Evolutionary conservation across 2,113 vertebrate genomes (phyloP).

Genomic region (Cyprinodon variegatus): DNA sequence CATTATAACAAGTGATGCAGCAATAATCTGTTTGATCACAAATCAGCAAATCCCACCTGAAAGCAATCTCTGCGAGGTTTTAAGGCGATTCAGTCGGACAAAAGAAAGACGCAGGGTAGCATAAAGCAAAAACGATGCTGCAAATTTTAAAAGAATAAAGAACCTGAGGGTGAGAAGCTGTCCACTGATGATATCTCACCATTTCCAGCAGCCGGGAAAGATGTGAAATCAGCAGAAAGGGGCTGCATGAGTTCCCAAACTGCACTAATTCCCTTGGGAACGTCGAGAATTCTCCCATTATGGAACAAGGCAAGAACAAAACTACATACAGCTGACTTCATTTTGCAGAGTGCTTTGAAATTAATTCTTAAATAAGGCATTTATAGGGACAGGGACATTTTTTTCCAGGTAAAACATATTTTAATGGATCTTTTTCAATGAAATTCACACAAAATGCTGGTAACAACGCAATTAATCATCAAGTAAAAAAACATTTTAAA

Average conservation of each 20-base stretch:
- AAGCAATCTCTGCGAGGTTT: slow-evolving; percentile 33
- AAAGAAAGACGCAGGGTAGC: slow-evolving; percentile 10
- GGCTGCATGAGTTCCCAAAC: slow-evolving; percentile 20
- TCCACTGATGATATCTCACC: slow-evolving; percentile 32
- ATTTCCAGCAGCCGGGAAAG: slow-evolving; percentile 7
- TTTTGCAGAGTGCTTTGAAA: slow-evolving; percentile 37
- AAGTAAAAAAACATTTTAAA: background rate
- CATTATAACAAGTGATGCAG: slow-evolving; percentile 41
- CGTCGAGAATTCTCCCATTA: slow-evolving; percentile 29
- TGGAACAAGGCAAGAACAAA: slow-evolving; percentile 25
- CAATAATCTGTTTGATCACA: slow-evolving; percentile 58
- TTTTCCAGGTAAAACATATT: background rate
- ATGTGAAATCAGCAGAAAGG: slow-evolving; percentile 17
- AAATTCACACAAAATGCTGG: background rate
- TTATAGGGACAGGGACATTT: background rate
- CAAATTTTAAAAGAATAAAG: slow-evolving; percentile 26
- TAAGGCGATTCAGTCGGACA: slow-evolving; percentile 18
- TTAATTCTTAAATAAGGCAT: slow-evolving; percentile 15
- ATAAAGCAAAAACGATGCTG: slow-evolving; percentile 5
- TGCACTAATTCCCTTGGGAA: slow-evolving; percentile 8
- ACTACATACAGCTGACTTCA: slow-evolving; percentile 28
- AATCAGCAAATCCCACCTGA: slow-evolving; percentile 54
- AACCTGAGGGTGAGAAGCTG: slow-evolving; percentile 3
- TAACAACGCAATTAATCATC: background rate
- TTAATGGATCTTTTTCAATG: background rate